These are phyloP conservation scores for Balearica regulorum DNA, from an alignment of 2,797 vertebrate genomes.

Conservation along the genomic window DNA sequence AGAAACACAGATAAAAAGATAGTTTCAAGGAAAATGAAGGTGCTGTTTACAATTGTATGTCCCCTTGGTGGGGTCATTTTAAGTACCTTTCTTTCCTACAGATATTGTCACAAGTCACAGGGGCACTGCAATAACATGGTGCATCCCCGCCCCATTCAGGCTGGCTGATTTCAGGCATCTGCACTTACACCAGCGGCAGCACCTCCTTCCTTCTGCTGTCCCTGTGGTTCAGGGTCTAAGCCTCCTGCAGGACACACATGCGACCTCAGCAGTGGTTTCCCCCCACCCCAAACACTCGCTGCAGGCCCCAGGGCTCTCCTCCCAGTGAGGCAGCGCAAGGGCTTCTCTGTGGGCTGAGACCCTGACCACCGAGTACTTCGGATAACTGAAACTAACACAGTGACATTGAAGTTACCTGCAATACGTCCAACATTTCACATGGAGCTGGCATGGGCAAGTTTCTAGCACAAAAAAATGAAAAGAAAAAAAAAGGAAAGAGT, in stretches of 20 bases:
- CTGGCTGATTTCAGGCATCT: neutral
- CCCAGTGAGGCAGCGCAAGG: neutral
- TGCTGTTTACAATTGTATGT: neutral
- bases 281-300: accelerated
- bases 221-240: neutral
- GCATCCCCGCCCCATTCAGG: neutral
- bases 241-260: neutral
- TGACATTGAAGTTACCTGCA: neutral
- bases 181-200: neutral
- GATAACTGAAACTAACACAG: neutral
- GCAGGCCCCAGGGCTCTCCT: neutral
- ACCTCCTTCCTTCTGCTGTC: neutral
- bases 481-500: neutral
- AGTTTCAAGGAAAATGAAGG: neutral
- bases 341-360: neutral
- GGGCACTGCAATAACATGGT: neutral
- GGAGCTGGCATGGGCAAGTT: neutral
- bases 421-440: neutral
- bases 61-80: neutral
- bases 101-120: neutral
- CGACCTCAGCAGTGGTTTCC: neutral
- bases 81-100: neutral
- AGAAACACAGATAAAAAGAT: neutral
- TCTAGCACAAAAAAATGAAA: neutral
- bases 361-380: neutral